phyloP scores from a whole-genome alignment of 2,888 invertebrate genomes.

The Eilema caniola region DNA sequence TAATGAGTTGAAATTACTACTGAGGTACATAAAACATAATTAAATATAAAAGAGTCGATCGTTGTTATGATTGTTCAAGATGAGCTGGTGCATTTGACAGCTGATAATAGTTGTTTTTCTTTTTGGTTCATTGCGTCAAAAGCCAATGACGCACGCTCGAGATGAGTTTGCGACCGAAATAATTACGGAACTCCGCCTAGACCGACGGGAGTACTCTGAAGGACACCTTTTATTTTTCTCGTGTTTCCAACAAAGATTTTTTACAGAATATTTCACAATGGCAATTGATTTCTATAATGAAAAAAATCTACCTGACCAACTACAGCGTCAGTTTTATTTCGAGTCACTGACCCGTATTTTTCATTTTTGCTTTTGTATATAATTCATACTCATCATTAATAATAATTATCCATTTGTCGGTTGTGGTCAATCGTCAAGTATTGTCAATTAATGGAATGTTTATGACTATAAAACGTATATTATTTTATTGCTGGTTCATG shows the following conservation, averaged over 20 bases:
- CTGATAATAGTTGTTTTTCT: conserved; percentile 60
- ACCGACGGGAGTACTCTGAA: conserved; percentile 41
- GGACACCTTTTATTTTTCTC: conserved; percentile 28
- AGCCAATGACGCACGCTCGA: conserved; percentile 69
- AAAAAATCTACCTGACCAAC: not conserved
- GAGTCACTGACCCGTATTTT: conserved; percentile 25
- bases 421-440: conserved; percentile 28
- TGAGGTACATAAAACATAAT: not conserved
- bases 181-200: conserved; percentile 69
- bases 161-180: conserved; percentile 64
- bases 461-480: not conserved
- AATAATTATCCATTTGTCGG: conserved; percentile 31
- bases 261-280: not conserved
- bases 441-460: conserved; percentile 17
- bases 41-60: not conserved
- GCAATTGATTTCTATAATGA: not conserved
- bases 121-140: conserved; percentile 70
- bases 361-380: conserved; percentile 22
- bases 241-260: not conserved
- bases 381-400: conserved; percentile 6
- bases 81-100: conserved; percentile 29
- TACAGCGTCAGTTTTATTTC: not conserved
- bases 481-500: not conserved
- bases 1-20: not conserved
- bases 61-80: not conserved